Conservation (phyloP, 2,888 invertebrate species). For the Melolontha melolontha region DNA sequence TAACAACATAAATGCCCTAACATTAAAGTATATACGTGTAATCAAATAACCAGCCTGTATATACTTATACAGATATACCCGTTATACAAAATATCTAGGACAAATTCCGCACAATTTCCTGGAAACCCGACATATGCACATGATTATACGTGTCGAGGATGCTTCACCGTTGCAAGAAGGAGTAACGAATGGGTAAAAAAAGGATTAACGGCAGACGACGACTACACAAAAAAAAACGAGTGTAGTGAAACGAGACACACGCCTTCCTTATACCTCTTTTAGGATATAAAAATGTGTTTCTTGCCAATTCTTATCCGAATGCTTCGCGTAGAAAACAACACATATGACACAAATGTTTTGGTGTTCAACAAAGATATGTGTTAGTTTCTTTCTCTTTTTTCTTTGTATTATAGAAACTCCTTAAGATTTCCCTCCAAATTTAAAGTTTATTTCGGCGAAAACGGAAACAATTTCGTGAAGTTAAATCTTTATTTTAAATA, state of each 20-base stretch:
- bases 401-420: too few species aligned
- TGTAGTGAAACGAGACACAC: slow-evolving; percentile 12
- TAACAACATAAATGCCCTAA: too few species aligned
- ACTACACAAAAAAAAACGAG: slow-evolving; percentile 23
- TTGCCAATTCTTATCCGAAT: background rate
- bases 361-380: too few species aligned
- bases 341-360: too few species aligned
- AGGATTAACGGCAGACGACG: slow-evolving; percentile 22
- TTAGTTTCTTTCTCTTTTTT: too few species aligned
- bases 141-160: slow-evolving; percentile 47
- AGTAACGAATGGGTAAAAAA: slow-evolving; percentile 15
- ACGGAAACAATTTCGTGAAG: too few species aligned
- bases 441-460: too few species aligned
- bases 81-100: slow-evolving; percentile 38
- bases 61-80: slow-evolving; percentile 3
- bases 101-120: slow-evolving; percentile 42
- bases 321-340: too few species aligned
- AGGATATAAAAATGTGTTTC: slow-evolving; percentile 3
- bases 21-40: too few species aligned
- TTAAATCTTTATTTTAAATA: too few species aligned
- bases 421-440: too few species aligned
- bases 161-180: slow-evolving; percentile 16
- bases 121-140: slow-evolving; percentile 50
- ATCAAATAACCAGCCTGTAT: too few species aligned
- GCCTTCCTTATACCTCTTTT: background rate